Conservation (phyloP, 2,888 invertebrate genomes). For the Scelioninae gen. 1 region DNA sequence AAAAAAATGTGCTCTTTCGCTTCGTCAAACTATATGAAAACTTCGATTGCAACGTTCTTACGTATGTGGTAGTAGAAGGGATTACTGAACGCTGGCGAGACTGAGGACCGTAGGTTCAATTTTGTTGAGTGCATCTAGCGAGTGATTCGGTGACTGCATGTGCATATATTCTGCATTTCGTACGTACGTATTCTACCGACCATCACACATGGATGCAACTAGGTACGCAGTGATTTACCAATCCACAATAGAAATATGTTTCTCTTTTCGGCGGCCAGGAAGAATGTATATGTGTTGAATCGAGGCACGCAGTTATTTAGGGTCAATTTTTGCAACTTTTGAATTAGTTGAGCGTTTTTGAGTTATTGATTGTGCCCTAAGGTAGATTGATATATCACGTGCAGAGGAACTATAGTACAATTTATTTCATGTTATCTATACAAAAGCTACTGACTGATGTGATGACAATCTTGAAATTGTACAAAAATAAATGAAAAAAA, state of each 20-base stretch:
- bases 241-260: slow-evolving; percentile 60
- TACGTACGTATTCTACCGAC: slow-evolving; percentile 33
- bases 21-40: slow-evolving; percentile 48
- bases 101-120: slow-evolving; percentile 80
- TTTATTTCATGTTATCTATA: too few species aligned
- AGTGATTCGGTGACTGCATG: slow-evolving; percentile 74
- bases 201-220: slow-evolving; percentile 46
- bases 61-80: slow-evolving; percentile 43
- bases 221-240: slow-evolving; percentile 64
- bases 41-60: slow-evolving; percentile 57
- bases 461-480: too few species aligned
- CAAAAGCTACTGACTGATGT: too few species aligned
- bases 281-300: slow-evolving; percentile 3
- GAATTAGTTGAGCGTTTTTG: too few species aligned
- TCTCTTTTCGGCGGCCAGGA: slow-evolving; percentile 31
- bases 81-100: slow-evolving; percentile 51
- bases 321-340: slow-evolving; percentile 17
- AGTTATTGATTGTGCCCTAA: too few species aligned
- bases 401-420: too few species aligned
- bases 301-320: slow-evolving; percentile 15
- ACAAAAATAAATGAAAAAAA: too few species aligned
- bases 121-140: slow-evolving; percentile 84
- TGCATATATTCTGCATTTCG: slow-evolving; percentile 53
- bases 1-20: slow-evolving; percentile 20
- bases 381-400: too few species aligned